Percentiles rank a stretch among this genome's conserved stretches.
phyloP scores from a whole-genome alignment of 1,140 invertebrate genomes.

The Pseudomyrmex gracilis region DNA sequence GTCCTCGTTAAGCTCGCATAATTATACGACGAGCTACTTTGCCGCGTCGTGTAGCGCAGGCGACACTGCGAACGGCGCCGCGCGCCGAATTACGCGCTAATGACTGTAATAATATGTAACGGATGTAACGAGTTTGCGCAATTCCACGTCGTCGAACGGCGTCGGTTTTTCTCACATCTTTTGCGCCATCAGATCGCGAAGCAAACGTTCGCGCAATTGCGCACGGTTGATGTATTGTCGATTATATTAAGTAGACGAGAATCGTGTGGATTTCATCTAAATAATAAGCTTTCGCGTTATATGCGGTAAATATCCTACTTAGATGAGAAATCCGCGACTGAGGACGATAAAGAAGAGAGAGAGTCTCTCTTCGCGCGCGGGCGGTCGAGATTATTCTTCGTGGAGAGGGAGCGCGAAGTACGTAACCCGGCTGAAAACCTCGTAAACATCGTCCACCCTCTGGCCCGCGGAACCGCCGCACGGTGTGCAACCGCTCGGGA shows the following conservation, averaged over 20 bases:
- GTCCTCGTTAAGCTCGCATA: conserved; percentile 60
- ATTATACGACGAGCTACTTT: conserved; percentile 53
- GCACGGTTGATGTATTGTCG: neutral
- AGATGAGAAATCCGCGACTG: conserved; percentile 15
- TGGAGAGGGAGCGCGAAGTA: conserved; percentile 30
- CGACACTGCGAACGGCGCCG: conserved; percentile 16
- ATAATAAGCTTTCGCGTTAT: too few relatives aligned
- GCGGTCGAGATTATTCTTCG: conserved; percentile 34
- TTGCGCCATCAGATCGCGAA: neutral
- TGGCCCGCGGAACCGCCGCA: conserved; percentile 27
- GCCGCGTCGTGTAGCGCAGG: conserved; percentile 11
- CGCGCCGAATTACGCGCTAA: conserved; percentile 21
- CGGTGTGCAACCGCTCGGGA: conserved; percentile 37
- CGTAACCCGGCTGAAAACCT: conserved; percentile 70
- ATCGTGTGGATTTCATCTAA: neutral
- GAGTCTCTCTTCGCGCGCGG: conserved; percentile 14
- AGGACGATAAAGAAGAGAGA: conserved; percentile 33
- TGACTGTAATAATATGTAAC: conserved; percentile 46
- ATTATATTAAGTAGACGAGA: conserved; percentile 17
- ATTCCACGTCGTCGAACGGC: conserved; percentile 32
- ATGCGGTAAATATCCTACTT: conserved; percentile 1
- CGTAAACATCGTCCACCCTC: conserved; percentile 78
- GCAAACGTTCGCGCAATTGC: conserved; percentile 18
- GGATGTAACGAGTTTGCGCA: conserved; percentile 60
- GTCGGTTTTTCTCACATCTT: conserved; percentile 7